Conservation (phyloP, 2,888 invertebrate species). For the Athalia rosae region DNA sequence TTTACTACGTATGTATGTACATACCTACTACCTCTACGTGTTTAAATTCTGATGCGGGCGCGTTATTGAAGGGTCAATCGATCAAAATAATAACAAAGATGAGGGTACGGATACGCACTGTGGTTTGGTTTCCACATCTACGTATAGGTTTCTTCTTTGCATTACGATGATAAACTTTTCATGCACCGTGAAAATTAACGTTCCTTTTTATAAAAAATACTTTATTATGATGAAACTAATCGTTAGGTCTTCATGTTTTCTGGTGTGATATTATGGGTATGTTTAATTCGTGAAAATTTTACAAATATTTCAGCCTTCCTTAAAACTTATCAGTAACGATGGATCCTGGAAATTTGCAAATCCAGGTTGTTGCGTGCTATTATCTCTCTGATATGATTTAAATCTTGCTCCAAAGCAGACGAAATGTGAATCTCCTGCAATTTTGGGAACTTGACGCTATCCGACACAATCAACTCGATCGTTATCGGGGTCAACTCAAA, state of each 20-base stretch:
- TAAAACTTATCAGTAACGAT: too few relatives aligned
- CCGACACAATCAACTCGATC: constrained; percentile 3
- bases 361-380: constrained; percentile 10
- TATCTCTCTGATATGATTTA: neutral
- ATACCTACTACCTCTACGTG: too few relatives aligned
- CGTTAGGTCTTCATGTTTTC: too few relatives aligned
- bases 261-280: too few relatives aligned
- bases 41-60: neutral
- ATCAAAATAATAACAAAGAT: neutral
- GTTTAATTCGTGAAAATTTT: too few relatives aligned
- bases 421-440: neutral
- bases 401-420: neutral
- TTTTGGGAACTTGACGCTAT: neutral
- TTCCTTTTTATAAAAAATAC: too few relatives aligned
- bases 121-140: neutral
- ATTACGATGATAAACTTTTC: neutral
- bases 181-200: too few relatives aligned
- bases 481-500: neutral
- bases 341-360: neutral
- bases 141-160: too few relatives aligned
- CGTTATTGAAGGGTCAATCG: neutral
- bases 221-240: too few relatives aligned
- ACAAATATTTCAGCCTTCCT: too few relatives aligned
- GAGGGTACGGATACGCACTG: neutral
- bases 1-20: too few relatives aligned